Base-by-base conservation (phyloP, 1,140 invertebrate genomes). In the Ceratina australensis region DNA sequence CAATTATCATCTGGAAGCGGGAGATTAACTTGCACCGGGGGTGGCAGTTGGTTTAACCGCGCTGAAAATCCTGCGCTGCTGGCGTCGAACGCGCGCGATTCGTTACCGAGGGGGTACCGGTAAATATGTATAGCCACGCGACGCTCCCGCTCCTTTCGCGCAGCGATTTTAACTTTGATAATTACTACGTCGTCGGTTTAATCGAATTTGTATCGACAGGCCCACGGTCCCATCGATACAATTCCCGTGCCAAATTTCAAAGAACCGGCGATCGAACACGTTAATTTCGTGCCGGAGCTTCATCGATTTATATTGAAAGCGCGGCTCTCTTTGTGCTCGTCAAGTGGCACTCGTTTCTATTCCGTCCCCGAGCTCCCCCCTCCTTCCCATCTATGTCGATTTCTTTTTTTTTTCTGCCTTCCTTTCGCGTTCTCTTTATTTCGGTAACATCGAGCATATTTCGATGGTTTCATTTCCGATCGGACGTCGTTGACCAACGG, bases 381-480 rank as follows among this genome's bases (percentile, higher is more conserved):
- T 54, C 60, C 28, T 26, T 42, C 28, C 18, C 52, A 49, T 22
- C 42, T 10, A 16, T 7, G n/a, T 33, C 1, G 15, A 49, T 24
- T 26, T 16, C 12, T n/a, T 24, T 54, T 54, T 54, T 54, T 52
- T 18, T 0, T 13, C 2, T 16, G 10, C 33, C 1, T 13, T 20
- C 4, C n/a, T 18, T 5, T 24, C 4, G 3, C 20, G 0, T 3
- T 4, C 4, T 20, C 42, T 60, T 16, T 28, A 33, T 54, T 61
- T 18, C 47, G 12, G 24, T 20, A 24, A 2, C 74, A 26, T 26
- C 24, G 52, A 54, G 42, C 42, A 28, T 54, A 57, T 59, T 65
- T 59, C 18, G 52, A 52, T 66, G 72, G 68, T 85, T 84, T 84
- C 83, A 85, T 85, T 85, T 85, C 83, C 83, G 74, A 54, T 22